Conservation (phyloP, 1,140 invertebrate genomes). For the Platyscapa corneri region DNA sequence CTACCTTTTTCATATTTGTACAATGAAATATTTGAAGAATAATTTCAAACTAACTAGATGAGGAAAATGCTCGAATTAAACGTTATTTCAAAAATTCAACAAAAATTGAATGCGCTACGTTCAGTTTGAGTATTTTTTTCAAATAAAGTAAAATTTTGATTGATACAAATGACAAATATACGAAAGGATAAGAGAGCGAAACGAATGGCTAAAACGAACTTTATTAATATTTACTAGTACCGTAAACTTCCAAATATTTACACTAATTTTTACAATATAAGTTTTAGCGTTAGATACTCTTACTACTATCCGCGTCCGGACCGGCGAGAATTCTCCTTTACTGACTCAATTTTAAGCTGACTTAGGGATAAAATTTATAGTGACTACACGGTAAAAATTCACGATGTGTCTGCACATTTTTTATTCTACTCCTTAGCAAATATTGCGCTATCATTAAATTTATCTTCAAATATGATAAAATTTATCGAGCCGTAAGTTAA, state of each 20-base stretch:
- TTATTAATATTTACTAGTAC: background rate
- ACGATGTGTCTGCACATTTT: constrained; percentile 29
- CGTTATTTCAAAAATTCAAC: background rate
- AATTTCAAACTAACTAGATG: background rate
- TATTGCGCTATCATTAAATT: constrained; percentile 25
- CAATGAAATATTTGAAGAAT: background rate
- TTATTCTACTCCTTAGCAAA: constrained; percentile 26
- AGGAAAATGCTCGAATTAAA: background rate
- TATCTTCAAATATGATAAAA: constrained; percentile 20
- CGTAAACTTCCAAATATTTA: background rate
- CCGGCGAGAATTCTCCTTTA: constrained; percentile 3
- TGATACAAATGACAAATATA: background rate
- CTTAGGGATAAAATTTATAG: constrained; percentile 24
- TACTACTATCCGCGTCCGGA: background rate
- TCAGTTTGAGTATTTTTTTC: background rate
- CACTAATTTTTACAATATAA: constrained; percentile 10
- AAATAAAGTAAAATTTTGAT: background rate
- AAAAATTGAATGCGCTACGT: background rate
- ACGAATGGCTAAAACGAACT: background rate
- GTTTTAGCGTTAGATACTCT: background rate
- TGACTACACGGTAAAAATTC: constrained; percentile 27
- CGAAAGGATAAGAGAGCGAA: background rate
- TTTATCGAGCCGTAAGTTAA: background rate
- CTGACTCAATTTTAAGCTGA: constrained; percentile 29
- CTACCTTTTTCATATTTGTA: background rate